Evolutionary conservation across 2,888 invertebrate genomes (phyloP).

Genomic region (Stenotaenia linearis): DNA sequence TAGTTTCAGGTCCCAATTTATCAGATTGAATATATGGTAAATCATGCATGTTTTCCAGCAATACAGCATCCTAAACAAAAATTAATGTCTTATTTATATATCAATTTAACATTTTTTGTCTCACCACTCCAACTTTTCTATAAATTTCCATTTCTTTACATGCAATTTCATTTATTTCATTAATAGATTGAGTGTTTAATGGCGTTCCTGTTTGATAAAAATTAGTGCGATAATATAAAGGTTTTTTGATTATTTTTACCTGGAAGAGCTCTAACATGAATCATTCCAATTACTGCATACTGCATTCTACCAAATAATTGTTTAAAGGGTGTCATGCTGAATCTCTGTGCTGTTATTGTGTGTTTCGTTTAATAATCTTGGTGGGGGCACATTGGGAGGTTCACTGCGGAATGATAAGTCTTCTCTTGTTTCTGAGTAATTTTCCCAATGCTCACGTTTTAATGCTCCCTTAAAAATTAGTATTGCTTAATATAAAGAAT

Average conservation of each 20-base stretch:
- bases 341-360: neutral
- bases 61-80: conserved; percentile 58
- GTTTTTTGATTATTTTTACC: neutral
- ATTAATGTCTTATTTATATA: neutral
- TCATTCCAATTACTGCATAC: neutral
- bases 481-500: neutral
- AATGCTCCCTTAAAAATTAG: neutral
- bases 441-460: neutral
- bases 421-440: neutral
- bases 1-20: conserved; percentile 60
- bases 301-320: neutral
- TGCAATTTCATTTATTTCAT: neutral
- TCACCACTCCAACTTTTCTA: neutral
- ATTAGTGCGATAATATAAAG: too few relatives aligned
- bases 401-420: neutral
- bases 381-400: neutral
- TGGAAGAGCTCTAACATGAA: neutral
- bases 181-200: neutral
- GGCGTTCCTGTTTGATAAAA: too few relatives aligned
- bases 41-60: conserved; percentile 76
- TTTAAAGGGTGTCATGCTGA: neutral
- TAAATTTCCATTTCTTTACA: neutral
- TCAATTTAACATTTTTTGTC: neutral
- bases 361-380: too few relatives aligned
- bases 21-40: conserved; percentile 60